Percentiles rank a stretch among this genome's conserved stretches.
phyloP scores from a whole-genome alignment of 2,888 invertebrate genomes.

The Eupithecia centaureata region DNA sequence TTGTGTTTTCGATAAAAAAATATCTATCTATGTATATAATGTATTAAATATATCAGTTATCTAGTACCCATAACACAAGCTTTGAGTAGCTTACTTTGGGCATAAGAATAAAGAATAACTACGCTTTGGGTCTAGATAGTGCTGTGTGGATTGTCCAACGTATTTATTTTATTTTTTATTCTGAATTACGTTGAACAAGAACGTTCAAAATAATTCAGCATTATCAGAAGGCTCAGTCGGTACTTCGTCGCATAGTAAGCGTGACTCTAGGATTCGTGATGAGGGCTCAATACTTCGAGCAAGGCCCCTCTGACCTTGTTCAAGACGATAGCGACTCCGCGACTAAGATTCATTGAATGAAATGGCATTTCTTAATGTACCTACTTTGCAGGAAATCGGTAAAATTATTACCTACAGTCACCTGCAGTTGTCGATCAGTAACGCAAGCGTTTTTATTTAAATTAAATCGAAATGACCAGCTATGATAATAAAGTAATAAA shows the following conservation, averaged over 20 bases:
- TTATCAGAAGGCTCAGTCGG: neutral
- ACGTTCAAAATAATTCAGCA: neutral
- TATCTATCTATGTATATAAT: too few species aligned
- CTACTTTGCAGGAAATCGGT: neutral
- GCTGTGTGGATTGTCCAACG: too few species aligned
- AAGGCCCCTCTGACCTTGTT: slow-evolving; percentile 70
- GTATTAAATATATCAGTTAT: too few species aligned
- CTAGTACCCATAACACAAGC: too few species aligned
- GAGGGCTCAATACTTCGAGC: slow-evolving; percentile 45
- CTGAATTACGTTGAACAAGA: neutral
- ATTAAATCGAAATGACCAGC: neutral
- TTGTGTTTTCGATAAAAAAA: too few species aligned
- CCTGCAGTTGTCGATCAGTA: neutral
- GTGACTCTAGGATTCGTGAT: slow-evolving; percentile 10
- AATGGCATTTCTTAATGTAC: neutral
- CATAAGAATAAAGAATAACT: too few species aligned
- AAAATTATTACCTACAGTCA: neutral
- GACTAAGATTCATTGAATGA: slow-evolving; percentile 43
- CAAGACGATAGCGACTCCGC: slow-evolving; percentile 64
- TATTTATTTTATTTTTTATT: too few species aligned
- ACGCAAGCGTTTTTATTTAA: neutral
- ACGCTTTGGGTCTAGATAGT: too few species aligned
- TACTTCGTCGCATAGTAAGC: slow-evolving; percentile 16
- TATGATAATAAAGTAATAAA: neutral
- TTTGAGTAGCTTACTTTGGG: too few species aligned